Base-by-base conservation (phyloP, 2,888 invertebrate species). In the Sylvicola fuscatus region DNA sequence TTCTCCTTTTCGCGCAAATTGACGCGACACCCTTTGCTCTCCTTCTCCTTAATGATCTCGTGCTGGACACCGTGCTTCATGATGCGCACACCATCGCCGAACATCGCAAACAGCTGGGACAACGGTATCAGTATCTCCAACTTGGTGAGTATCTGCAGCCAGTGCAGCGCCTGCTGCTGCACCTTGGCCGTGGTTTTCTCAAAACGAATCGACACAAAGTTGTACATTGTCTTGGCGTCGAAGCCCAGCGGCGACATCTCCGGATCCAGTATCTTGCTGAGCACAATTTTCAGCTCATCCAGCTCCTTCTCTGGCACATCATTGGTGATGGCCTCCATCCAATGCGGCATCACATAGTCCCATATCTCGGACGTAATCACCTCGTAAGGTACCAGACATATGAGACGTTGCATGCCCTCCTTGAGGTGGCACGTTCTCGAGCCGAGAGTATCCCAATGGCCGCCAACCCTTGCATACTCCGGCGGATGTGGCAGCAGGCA, bases 271-370 rank as follows among this genome's bases (percentile, higher is more conserved):
- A 97, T 87, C 71, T 97, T 97, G 50, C 86, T 90, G 46, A 59
- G 62, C 26, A 86, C 72, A 41, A 84, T 76, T 57, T 86, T 81
- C 12, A 92, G 58, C 50, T 90, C 87, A 34, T 68, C 62, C 31
- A 87, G 61, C 49, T 89, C 92, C 53, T 86, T 81, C 53, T 87
- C 83, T 0, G 84, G 83, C 0, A 89, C 84, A 51, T 89, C 87
- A 40, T 81, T 80, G 35, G 84, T 84, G 44, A 98, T 87, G 1
- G 93, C 89, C 58, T 95, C 93, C 79, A 98, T 81, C 98, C 98
- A 98, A 47, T 87, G 82, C 0, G 98, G 97, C 89, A 98, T 98
- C 14, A 98, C 89, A 53, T 81, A 81, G 53, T 93, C 87, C 98
- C 98, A 98, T 38, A 92, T 87, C 49, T 92, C 87, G 43, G 84